Evolutionary conservation across 1,140 invertebrate genomes (phyloP).

Genomic region (Dysdera silvatica): DNA sequence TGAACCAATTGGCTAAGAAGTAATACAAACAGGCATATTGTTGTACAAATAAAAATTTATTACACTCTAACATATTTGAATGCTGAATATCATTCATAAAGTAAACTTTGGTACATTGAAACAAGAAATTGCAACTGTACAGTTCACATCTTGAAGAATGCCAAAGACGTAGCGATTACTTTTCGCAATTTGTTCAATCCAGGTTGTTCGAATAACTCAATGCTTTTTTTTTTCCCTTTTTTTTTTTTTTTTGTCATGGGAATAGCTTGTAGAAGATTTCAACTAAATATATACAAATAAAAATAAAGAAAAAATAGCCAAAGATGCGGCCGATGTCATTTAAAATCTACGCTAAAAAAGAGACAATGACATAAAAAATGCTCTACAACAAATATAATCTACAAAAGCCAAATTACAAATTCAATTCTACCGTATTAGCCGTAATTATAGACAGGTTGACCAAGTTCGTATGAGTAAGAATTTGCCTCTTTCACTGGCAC

Average conservation of each 20-base stretch:
- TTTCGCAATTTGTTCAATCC: no score
- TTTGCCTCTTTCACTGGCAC: no score
- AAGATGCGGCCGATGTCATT: slow-evolving; percentile 2
- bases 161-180: no score
- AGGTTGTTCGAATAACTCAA: no score
- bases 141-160: no score
- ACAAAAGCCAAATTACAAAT: slow-evolving; percentile 20
- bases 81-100: background rate
- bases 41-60: slow-evolving; percentile 31
- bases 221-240: no score
- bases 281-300: slow-evolving; percentile 7
- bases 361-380: slow-evolving; percentile 19
- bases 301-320: slow-evolving; percentile 1
- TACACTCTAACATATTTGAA: slow-evolving; percentile 24
- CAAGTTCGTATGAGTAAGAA: no score
- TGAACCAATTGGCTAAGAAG: background rate
- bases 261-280: no score
- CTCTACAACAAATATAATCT: slow-evolving; percentile 25
- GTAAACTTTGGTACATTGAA: background rate
- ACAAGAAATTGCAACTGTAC: no score
- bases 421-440: no score
- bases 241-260: no score
- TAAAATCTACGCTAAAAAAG: slow-evolving; percentile 27
- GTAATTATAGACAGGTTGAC: no score
- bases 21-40: background rate